Base-by-base conservation (phyloP, 2,888 invertebrate species). In the Drosophila anomalipes region DNA sequence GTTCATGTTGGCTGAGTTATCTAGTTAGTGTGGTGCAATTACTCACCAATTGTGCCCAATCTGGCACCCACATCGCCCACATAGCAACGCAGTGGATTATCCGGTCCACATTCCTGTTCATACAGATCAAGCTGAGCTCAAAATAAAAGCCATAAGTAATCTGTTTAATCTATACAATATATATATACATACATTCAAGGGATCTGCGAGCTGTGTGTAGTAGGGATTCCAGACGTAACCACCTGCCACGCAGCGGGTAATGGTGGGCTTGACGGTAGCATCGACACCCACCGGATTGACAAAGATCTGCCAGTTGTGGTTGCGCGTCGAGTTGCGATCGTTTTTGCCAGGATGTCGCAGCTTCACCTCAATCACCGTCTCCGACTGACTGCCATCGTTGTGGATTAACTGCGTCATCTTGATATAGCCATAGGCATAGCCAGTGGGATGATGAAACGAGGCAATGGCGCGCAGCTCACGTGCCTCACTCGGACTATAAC, bases 221-320 rank as follows among this genome's bases (percentile, higher is more conserved):
- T 95, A 97, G 0, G 98, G 98, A 94, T 98, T 98, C 98, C 98
- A 98, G 16, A 96, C 95, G 91, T 97, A 98, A 10, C 98, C 98
- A 32, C 97, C 97, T 2, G 98, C 98, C 12, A 97, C 97, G 92
- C 98, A 98, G 80, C 98, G 95, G 0, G 97, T 97, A 79, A 94
- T 94, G 71, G 96, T 95, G 44, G 96, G 96, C 92, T 96, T 95
- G 9, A 98, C 98, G 0, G 97, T 95, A 0, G 98, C 98, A 94
- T 98, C 98, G 64, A 98, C 97, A 0, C 97, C 98, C 53, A 98
- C 97, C 0, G 97, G 96, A 94, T 98, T 98, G 44, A 98, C 98
- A 92, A 95, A 98, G 83, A 98, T 96, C 61, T 97, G 96, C 98
- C 98, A 98, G 86, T 97, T 96, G 93, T 98, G 98, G 91, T 97